phyloP scores from a whole-genome alignment of 2,113 vertebrate species.

The Notothenia coriiceps region DNA sequence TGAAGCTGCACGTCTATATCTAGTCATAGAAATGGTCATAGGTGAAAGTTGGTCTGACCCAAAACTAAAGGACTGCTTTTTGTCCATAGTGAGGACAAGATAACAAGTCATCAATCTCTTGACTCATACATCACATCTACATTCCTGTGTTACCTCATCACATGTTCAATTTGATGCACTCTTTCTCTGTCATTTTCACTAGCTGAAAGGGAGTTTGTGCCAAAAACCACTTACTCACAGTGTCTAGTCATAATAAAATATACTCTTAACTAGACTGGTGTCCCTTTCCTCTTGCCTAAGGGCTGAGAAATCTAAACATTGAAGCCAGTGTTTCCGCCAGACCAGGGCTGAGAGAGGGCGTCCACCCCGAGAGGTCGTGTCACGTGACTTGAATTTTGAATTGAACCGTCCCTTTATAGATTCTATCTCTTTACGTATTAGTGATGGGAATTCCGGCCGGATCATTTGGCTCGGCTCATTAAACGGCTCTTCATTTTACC shows the following conservation, averaged over 20 bases:
- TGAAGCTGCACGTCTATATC: neutral
- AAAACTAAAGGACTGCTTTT: neutral
- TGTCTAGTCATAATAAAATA: neutral
- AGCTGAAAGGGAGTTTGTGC: neutral
- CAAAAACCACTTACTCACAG: neutral
- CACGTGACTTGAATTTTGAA: too few relatives aligned
- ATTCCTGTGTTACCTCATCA: neutral
- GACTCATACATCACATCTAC: neutral
- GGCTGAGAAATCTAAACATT: neutral
- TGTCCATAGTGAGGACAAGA: neutral
- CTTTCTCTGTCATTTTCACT: neutral
- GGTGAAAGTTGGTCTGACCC: neutral
- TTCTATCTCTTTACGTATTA: too few relatives aligned
- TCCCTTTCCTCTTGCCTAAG: neutral
- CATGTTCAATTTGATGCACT: neutral
- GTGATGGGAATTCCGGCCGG: too few relatives aligned
- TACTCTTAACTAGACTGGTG: neutral
- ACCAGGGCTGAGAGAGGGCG: too few relatives aligned
- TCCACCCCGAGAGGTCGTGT: too few relatives aligned
- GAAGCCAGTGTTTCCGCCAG: too few relatives aligned
- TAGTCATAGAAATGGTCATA: neutral
- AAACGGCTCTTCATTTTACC: too few relatives aligned
- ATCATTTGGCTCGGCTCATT: too few relatives aligned
- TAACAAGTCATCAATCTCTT: neutral
- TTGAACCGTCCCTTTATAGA: too few relatives aligned